Evolutionary conservation across 2,888 invertebrate species (phyloP).

Genomic region (Aleiodes testaceus): DNA sequence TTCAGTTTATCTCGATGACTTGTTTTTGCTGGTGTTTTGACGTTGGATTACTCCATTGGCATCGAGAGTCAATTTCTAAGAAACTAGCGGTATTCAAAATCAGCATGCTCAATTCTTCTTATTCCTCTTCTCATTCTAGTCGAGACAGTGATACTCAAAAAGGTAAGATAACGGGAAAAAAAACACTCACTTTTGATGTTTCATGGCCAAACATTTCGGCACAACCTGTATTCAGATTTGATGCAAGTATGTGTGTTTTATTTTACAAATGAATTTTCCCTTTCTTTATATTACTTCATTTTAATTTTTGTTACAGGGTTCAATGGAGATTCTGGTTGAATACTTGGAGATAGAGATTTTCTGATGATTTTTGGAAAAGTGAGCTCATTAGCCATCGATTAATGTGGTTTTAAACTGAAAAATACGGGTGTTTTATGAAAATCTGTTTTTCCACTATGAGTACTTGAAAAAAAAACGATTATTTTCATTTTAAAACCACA

Average conservation of each 20-base stretch:
- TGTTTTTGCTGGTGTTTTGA: conserved; percentile 15
- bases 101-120: conserved; percentile 2
- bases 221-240: conserved; percentile 12
- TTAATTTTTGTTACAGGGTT: too few species aligned
- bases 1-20: background rate
- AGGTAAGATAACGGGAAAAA: conserved; percentile 41
- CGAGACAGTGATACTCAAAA: conserved; percentile 27
- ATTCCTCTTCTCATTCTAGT: background rate
- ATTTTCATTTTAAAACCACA: too few species aligned
- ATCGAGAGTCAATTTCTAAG: conserved; percentile 64
- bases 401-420: too few species aligned
- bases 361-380: too few species aligned
- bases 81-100: conserved; percentile 64
- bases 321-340: too few species aligned
- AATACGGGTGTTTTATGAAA: too few species aligned
- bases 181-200: conserved; percentile 46
- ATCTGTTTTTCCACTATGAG: too few species aligned
- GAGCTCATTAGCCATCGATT: too few species aligned
- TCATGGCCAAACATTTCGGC: conserved; percentile 16
- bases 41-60: conserved; percentile 58
- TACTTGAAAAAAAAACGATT: too few species aligned
- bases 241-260: conserved; percentile 7
- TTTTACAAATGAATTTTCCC: conserved; percentile 40
- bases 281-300: conserved; percentile 39
- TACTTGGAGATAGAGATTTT: too few species aligned